Base-by-base conservation (phyloP, 2,888 invertebrate genomes). In the Lepidochrysops patricia region DNA sequence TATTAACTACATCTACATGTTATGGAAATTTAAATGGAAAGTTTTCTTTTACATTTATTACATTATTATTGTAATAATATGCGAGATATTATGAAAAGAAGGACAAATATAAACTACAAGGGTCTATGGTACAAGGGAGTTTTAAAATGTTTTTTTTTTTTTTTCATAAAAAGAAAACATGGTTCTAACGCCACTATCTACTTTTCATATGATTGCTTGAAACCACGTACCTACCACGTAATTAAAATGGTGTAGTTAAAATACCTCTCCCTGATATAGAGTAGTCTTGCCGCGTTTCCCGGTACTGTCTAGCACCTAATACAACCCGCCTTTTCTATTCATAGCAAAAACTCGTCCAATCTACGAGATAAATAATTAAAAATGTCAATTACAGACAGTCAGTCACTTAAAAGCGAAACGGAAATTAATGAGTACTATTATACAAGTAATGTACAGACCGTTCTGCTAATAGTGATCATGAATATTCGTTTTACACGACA, bases 351-450 rank as follows among this genome's bases (percentile, higher is more conserved):
- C 64, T 62, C 62, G 67, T 58, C 57, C 37, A 59, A 60, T 57
- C 59, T 65, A 59, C 58, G 62, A 63, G 56, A 62, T 62, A 57
- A 43, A 60, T 67, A 64, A 66, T 68, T 68, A 68, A 67, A 65
- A 65, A 65, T 62, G 64, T 63, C 63, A 56, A 58, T 57, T 63
- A 67, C 64, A 63, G 66, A 66, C 64, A 63, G 58, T 57, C 49
- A 7, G 9, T 2, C 19, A 19, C 12, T 5, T 43, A 19, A 4
- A 19, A 4, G 9, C 19, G n/a, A 19, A 43, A 43, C 4, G 7
- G 37, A 37, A 37, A 15, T 6, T 15, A 37, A 37, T 37, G 15
- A 37, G 13, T 6, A 37, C 4, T 9, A 35, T n/a, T n/a, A n/a
- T n/a, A n/a, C n/a, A n/a, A n/a, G n/a, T n/a, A n/a, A n/a, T n/a